Conservation (phyloP, 2,113 vertebrate genomes). For the Hepsetus odoe region DNA sequence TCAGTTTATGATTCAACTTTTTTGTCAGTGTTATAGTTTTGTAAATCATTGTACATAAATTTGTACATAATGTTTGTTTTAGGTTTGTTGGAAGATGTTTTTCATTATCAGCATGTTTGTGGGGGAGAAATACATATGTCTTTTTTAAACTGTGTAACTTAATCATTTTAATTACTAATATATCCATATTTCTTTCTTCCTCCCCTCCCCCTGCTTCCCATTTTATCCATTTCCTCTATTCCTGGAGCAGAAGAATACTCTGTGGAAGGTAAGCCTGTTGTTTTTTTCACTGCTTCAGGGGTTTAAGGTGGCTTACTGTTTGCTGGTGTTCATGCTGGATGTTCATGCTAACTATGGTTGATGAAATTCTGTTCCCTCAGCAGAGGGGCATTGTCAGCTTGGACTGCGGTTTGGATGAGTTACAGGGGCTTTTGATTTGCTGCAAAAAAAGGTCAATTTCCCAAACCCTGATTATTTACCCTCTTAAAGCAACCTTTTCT, state of each 20-base stretch:
- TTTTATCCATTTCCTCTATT: neutral
- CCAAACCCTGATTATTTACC: slow-evolving; percentile 29
- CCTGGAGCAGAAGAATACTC: slow-evolving; percentile 73
- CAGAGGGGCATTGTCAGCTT: slow-evolving; percentile 74
- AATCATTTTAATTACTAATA: slow-evolving; percentile 11
- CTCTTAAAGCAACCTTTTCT: slow-evolving; percentile 26
- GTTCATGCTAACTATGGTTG: slow-evolving; percentile 55
- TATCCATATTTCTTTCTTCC: slow-evolving; percentile 11
- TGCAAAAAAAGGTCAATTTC: slow-evolving; percentile 49
- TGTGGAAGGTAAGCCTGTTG: slow-evolving; percentile 75
- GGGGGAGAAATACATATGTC: neutral
- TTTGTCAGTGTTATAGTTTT: too few species aligned
- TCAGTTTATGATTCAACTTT: too few species aligned
- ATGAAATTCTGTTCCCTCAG: slow-evolving; percentile 57
- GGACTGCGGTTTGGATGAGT: slow-evolving; percentile 80
- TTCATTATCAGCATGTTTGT: neutral
- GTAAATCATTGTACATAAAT: too few species aligned
- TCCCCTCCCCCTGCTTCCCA: slow-evolving; percentile 33
- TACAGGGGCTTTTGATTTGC: slow-evolving; percentile 65
- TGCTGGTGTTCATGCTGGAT: slow-evolving; percentile 52
- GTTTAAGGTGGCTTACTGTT: slow-evolving; percentile 46
- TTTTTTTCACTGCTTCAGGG: slow-evolving; percentile 44
- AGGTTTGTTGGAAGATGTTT: too few species aligned
- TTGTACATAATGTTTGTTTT: too few species aligned
- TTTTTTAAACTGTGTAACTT: neutral